Evolutionary conservation across 2,797 vertebrate genomes (phyloP).

Genomic region (Pangasius larnaudii): DNA sequence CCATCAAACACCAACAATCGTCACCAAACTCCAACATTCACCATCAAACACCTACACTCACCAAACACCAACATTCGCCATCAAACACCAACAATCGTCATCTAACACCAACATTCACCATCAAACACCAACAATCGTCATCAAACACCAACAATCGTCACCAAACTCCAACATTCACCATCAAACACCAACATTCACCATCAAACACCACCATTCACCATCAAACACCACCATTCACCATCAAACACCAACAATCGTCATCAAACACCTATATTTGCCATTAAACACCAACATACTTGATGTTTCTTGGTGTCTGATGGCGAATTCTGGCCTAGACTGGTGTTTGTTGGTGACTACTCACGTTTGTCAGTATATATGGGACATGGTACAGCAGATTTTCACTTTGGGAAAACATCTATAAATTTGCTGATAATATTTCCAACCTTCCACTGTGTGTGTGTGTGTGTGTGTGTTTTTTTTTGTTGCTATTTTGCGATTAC

Average conservation of each 20-base stretch:
- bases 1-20: not conserved
- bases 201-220: not conserved
- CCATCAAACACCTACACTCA: not conserved
- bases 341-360: not conserved
- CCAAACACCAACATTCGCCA: not conserved
- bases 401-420: not conserved
- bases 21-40: not conserved
- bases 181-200: not conserved
- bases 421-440: constrained; percentile 2
- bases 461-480: constrained; percentile 25
- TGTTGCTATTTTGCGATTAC: constrained; percentile 35
- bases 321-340: not conserved
- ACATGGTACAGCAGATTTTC: not conserved
- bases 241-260: not conserved
- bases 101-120: not conserved
- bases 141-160: not conserved
- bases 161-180: not conserved
- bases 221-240: not conserved
- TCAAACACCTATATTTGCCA: not conserved
- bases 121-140: not conserved
- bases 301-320: not conserved
- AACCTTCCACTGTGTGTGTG: not conserved
- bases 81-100: not conserved
- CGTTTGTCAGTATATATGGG: not conserved
- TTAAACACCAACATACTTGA: not conserved